phyloP scores from a whole-genome alignment of 2,888 invertebrate genomes.

The Tetheella fluctuosa region DNA sequence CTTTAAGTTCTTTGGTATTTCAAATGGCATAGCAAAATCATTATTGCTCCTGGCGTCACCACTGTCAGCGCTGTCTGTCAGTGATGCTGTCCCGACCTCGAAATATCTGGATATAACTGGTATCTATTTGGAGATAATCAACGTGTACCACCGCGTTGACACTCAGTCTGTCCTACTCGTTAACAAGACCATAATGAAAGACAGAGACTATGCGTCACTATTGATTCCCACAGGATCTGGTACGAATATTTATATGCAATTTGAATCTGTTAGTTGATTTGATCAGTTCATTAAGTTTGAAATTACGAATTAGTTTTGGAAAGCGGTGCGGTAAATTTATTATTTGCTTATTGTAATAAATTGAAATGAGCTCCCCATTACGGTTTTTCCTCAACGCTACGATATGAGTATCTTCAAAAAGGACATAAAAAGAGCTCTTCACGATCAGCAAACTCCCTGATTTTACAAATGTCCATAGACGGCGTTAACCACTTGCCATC shows the following conservation, averaged over 20 bases:
- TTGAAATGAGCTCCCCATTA: too few relatives aligned
- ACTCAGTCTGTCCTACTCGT: conserved; percentile 27
- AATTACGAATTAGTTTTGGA: background rate
- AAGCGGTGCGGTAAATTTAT: background rate
- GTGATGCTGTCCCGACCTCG: conserved; percentile 46
- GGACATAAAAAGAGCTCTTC: too few relatives aligned
- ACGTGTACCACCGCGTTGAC: conserved; percentile 19
- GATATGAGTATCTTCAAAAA: too few relatives aligned
- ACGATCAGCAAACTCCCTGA: too few relatives aligned
- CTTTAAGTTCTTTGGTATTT: background rate
- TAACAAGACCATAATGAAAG: conserved; percentile 14
- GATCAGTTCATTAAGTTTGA: background rate
- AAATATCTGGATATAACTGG: conserved; percentile 67
- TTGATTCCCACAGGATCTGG: conserved; percentile 36
- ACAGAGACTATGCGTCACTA: conserved; percentile 19
- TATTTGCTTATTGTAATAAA: too few relatives aligned
- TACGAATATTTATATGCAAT: background rate
- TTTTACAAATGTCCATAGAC: too few relatives aligned
- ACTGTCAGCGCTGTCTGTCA: conserved; percentile 10
- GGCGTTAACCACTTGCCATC: too few relatives aligned
- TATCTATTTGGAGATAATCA: conserved; percentile 73
- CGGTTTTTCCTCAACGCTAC: too few relatives aligned
- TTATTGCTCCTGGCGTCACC: conserved; percentile 3
- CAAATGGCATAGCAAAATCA: background rate
- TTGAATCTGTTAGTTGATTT: background rate